Conservation (phyloP, 2,888 invertebrate species). For the Thalpophila matura region DNA sequence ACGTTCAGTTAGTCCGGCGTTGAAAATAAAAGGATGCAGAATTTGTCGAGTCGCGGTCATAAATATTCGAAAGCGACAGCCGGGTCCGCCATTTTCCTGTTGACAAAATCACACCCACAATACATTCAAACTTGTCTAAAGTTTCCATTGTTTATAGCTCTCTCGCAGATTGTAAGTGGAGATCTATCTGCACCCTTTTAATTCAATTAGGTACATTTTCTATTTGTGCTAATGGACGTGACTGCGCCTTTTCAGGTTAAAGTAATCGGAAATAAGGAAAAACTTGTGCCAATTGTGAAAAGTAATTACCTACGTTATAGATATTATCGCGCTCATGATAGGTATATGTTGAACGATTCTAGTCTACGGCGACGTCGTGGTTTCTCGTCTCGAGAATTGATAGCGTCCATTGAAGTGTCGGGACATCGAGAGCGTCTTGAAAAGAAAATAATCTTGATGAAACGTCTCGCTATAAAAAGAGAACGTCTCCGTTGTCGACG, state of each 20-base stretch:
- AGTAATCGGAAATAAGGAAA: constrained; percentile 33
- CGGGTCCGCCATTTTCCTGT: constrained; percentile 89
- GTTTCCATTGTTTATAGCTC: constrained; percentile 85
- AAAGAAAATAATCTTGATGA: constrained; percentile 87
- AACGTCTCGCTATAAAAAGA: constrained; percentile 82
- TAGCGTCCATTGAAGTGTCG: constrained; percentile 75
- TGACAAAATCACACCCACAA: constrained; percentile 88
- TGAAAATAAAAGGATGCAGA: constrained; percentile 86
- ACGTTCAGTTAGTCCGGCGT: constrained; percentile 78
- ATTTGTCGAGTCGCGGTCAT: constrained; percentile 85
- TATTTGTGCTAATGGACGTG: constrained; percentile 66
- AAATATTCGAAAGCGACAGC: constrained; percentile 86
- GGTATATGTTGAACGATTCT: constrained; percentile 43
- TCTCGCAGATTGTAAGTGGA: constrained; percentile 76
- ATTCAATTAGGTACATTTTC: constrained; percentile 72
- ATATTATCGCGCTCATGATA: constrained; percentile 53
- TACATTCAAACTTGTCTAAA: constrained; percentile 88
- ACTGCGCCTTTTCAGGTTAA: constrained; percentile 50
- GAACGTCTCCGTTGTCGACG: constrained; percentile 73
- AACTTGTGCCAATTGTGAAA: constrained; percentile 28
- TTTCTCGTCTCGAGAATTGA: constrained; percentile 71
- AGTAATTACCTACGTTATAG: too few relatives aligned
- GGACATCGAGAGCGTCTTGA: constrained; percentile 75
- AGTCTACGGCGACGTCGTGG: constrained; percentile 51
- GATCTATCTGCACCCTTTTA: constrained; percentile 72